Evolutionary conservation across 2,888 invertebrate species (phyloP).

Genomic region (Teleiodes luculella): DNA sequence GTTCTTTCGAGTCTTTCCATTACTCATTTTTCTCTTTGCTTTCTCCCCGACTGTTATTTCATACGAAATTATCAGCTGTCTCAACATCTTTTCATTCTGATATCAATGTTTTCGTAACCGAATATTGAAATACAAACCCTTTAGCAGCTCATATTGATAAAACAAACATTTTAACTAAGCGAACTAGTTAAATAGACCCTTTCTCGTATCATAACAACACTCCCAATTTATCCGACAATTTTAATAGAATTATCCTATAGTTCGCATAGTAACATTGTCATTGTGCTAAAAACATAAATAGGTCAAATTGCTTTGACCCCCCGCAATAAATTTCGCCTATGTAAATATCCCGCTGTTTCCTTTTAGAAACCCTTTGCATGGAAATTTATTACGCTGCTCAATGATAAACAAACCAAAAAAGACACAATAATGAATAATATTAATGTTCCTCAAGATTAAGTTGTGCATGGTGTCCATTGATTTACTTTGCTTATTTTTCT

Average conservation of each 20-base stretch:
- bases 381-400: not conserved
- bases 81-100: too few relatives aligned
- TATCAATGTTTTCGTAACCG: too few relatives aligned
- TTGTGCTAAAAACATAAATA: not conserved
- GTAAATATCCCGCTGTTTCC: constrained; percentile 15
- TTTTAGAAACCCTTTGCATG: constrained; percentile 13
- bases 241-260: not conserved
- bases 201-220: not conserved
- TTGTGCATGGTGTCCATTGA: too few relatives aligned
- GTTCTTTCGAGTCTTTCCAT: too few relatives aligned
- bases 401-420: not conserved
- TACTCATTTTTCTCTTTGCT: too few relatives aligned
- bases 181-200: not conserved
- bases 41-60: too few relatives aligned
- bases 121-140: too few relatives aligned
- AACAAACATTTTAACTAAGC: not conserved
- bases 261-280: not conserved
- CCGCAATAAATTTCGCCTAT: constrained; percentile 12
- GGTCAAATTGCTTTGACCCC: not conserved
- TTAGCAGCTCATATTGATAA: not conserved
- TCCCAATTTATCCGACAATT: not conserved
- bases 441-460: too few relatives aligned
- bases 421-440: not conserved
- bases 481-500: too few relatives aligned
- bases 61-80: too few relatives aligned